Evolutionary conservation across 2,113 vertebrate genomes (phyloP).

Genomic region (Blennius ocellaris): DNA sequence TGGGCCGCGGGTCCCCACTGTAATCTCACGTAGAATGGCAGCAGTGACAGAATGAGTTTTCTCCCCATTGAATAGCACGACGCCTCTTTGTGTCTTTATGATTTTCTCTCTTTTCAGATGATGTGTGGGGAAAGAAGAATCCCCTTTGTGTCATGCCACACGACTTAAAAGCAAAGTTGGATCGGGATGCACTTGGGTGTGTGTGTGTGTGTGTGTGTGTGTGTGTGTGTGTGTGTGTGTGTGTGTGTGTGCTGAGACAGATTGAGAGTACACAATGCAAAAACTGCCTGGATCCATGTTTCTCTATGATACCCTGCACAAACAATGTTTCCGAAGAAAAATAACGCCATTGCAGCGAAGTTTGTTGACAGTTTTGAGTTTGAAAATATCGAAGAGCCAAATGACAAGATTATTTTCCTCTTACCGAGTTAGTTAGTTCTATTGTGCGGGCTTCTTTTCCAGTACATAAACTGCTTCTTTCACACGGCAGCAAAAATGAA

Average conservation of each 20-base stretch:
- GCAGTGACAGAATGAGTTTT: slow-evolving; percentile 76
- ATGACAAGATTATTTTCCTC: slow-evolving; percentile 39
- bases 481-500: slow-evolving; percentile 15
- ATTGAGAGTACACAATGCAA: slow-evolving; percentile 45
- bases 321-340: slow-evolving; percentile 55
- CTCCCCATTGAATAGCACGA: slow-evolving; percentile 73
- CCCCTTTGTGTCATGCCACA: slow-evolving; percentile 81
- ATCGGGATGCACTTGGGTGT: slow-evolving; percentile 65
- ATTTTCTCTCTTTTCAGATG: slow-evolving; percentile 76
- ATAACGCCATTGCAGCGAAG: slow-evolving; percentile 32
- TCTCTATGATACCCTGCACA: slow-evolving; percentile 58
- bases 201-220: slow-evolving; percentile 22
- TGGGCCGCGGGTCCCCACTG: slow-evolving; percentile 69
- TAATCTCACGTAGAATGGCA: slow-evolving; percentile 78
- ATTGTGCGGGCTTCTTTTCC: neutral
- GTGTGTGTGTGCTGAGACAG: too few relatives aligned
- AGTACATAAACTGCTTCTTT: slow-evolving; percentile 35
- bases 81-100: slow-evolving; percentile 78
- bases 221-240: slow-evolving; percentile 12
- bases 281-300: slow-evolving; percentile 60
- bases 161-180: slow-evolving; percentile 80
- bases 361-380: slow-evolving; percentile 72
- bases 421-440: slow-evolving; percentile 29
- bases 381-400: slow-evolving; percentile 53
- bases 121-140: slow-evolving; percentile 75